Percentiles rank a stretch among this genome's conserved stretches.
These are phyloP conservation scores for Drosophila prolongata DNA, from an alignment of 2,888 invertebrate species.

Conservation along the genomic window DNA sequence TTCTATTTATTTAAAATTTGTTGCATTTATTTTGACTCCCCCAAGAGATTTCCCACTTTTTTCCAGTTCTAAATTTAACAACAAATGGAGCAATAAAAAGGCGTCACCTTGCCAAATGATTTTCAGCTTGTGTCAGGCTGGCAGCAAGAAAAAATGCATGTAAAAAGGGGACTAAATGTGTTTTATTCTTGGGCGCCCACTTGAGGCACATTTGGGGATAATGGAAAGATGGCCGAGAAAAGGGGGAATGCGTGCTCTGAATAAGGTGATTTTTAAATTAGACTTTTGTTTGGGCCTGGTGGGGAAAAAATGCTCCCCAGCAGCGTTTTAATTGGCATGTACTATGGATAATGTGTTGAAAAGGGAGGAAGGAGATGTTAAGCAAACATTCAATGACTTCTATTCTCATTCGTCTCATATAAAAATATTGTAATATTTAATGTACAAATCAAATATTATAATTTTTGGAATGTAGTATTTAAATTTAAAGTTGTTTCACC, in stretches of 20 bases:
- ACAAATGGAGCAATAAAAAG: constrained; percentile 65
- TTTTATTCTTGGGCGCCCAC: constrained; percentile 56
- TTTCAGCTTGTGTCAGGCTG: constrained; percentile 37
- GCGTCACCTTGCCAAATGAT: constrained; percentile 79
- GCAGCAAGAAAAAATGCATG: constrained; percentile 45
- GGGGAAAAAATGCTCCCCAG: constrained; percentile 63
- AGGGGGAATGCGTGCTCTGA: constrained; percentile 11
- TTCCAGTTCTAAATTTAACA: constrained; percentile 64
- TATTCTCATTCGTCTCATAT: not conserved
- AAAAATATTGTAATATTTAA: not conserved
- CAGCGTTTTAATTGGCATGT: constrained; percentile 64
- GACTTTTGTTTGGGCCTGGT: constrained; percentile 25
- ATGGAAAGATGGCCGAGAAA: constrained; percentile 8
- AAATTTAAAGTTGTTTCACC: too few relatives aligned
- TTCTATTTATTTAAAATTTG: constrained; percentile 69
- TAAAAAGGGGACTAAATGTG: constrained; percentile 18
- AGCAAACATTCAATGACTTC: not conserved
- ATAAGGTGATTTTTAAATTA: constrained; percentile 50
- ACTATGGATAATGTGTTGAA: not conserved
- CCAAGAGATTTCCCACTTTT: constrained; percentile 9
- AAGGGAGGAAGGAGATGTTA: constrained; percentile 5
- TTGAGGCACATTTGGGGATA: constrained; percentile 52
- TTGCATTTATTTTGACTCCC: constrained; percentile 15
- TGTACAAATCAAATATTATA: too few relatives aligned
- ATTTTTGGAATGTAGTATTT: too few relatives aligned